A percentile compares a stretch with the other conserved stretches of the same genome.
phyloP scores from a whole-genome alignment of 2,888 invertebrate genomes.

The Crepidodera aurea region DNA sequence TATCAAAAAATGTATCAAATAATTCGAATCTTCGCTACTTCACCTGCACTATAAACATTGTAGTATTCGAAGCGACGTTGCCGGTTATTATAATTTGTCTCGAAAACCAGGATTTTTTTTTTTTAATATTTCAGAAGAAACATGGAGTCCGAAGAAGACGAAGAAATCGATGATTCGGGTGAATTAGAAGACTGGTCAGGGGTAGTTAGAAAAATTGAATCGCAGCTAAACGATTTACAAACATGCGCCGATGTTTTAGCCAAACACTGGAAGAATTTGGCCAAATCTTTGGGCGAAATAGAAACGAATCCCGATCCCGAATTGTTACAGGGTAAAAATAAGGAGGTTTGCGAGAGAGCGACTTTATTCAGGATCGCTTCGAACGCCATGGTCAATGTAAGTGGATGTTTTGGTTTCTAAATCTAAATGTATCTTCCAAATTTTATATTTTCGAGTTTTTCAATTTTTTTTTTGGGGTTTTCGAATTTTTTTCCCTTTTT shows the following conservation, averaged over 20 bases:
- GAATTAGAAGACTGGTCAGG: slow-evolving; percentile 67
- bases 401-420: slow-evolving; percentile 56
- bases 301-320: slow-evolving; percentile 67
- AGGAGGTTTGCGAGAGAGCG: slow-evolving; percentile 91
- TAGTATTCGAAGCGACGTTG: no score
- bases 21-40: no score
- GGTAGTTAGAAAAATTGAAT: slow-evolving; percentile 76
- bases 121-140: slow-evolving; percentile 63
- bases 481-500: no score
- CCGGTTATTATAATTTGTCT: no score
- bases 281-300: slow-evolving; percentile 80
- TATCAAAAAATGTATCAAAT: no score
- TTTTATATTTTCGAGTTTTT: no score
- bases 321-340: slow-evolving; percentile 74
- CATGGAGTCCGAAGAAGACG: slow-evolving; percentile 76
- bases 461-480: no score
- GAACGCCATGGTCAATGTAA: slow-evolving; percentile 95
- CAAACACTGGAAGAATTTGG: slow-evolving; percentile 86
- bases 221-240: slow-evolving; percentile 87
- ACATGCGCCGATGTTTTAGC: slow-evolving; percentile 91
- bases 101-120: no score
- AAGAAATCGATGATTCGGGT: slow-evolving; percentile 65
- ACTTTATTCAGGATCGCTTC: slow-evolving; percentile 96
- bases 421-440: no score
- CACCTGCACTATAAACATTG: no score